phyloP scores from a whole-genome alignment of 2,888 invertebrate species.

The Tenthredo amoena region DNA sequence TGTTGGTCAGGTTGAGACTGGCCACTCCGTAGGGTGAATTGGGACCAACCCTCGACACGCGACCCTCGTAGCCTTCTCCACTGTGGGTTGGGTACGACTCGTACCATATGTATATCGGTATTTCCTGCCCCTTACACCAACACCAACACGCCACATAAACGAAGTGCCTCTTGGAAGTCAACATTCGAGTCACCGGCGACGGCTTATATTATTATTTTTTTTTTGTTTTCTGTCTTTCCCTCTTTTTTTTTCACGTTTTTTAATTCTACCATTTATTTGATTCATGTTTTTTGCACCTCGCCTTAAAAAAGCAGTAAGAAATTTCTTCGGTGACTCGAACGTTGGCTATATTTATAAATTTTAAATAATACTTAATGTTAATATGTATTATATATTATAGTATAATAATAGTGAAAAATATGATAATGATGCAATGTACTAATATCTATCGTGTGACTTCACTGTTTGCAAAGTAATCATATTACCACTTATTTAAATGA shows the following conservation, averaged over 20 bases:
- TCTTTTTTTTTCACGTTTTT: neutral
- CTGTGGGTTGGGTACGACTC: slow-evolving; percentile 98
- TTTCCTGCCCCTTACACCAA: slow-evolving; percentile 91
- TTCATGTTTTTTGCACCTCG: neutral
- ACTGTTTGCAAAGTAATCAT: neutral
- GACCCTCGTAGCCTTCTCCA: slow-evolving; percentile 95
- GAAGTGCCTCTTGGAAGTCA: slow-evolving; percentile 58
- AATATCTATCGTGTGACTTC: neutral
- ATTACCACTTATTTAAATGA: neutral
- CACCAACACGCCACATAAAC: slow-evolving; percentile 74
- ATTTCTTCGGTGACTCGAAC: slow-evolving; percentile 14
- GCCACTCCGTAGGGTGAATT: slow-evolving; percentile 95
- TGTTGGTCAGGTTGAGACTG: slow-evolving; percentile 96
- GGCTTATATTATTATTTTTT: neutral
- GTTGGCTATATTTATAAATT: neutral
- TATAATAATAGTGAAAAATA: neutral
- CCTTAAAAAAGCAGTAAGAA: neutral
- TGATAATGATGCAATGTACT: slow-evolving; percentile 12
- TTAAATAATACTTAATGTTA: neutral
- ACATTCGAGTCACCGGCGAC: slow-evolving; percentile 40
- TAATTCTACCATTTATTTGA: neutral
- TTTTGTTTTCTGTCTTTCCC: neutral
- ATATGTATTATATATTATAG: neutral
- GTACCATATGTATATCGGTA: slow-evolving; percentile 99
- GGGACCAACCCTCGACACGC: slow-evolving; percentile 93